A percentile compares a stretch with the other conserved stretches of the same genome.
Evolutionary conservation across 2,888 invertebrate species (phyloP).

Genomic region (Leptinotarsa haldemani): DNA sequence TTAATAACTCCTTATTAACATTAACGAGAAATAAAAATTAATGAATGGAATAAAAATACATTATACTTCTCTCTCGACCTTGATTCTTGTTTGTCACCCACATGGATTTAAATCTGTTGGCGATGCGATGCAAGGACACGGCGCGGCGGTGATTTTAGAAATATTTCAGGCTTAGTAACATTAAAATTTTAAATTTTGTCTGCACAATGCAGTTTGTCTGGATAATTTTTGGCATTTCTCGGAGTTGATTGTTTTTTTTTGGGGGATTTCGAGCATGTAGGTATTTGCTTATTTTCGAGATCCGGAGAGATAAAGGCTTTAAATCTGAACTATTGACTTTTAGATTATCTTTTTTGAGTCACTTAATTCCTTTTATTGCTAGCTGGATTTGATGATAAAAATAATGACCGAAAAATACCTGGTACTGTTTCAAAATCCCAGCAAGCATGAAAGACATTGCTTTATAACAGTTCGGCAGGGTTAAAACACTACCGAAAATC

Average conservation of each 20-base stretch:
- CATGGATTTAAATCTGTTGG: constrained; percentile 46
- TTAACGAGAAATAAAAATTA: constrained; percentile 44
- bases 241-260: constrained; percentile 46
- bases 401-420: background rate
- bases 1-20: constrained; percentile 39
- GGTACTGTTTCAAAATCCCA: too few species aligned
- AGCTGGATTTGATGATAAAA: background rate
- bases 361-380: background rate
- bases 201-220: constrained; percentile 59
- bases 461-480: too few species aligned
- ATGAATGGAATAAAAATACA: constrained; percentile 44
- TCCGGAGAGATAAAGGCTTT: constrained; percentile 15
- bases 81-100: constrained; percentile 49
- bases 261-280: constrained; percentile 30
- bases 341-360: constrained; percentile 13
- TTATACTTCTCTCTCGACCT: constrained; percentile 35
- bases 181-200: constrained; percentile 58
- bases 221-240: constrained; percentile 57
- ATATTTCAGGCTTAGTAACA: constrained; percentile 59
- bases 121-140: constrained; percentile 53
- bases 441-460: too few species aligned
- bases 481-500: too few species aligned
- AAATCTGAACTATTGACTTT: constrained; percentile 19
- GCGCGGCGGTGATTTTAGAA: constrained; percentile 55
- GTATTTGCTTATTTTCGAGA: constrained; percentile 40